phyloP scores from a whole-genome alignment of 2,888 invertebrate genomes.

The Thera britannica region DNA sequence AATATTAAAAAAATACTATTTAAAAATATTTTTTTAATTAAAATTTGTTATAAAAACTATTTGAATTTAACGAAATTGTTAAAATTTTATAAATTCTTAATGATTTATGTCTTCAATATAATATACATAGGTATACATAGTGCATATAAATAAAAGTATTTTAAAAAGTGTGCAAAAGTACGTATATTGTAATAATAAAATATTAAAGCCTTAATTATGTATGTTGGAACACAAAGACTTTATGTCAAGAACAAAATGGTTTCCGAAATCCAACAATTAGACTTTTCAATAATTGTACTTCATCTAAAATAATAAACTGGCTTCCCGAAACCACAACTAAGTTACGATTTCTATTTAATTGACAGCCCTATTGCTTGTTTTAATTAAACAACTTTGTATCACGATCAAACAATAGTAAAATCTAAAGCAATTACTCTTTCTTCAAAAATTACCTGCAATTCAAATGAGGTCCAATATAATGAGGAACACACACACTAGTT shows the following conservation, averaged over 20 bases:
- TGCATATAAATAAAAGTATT: too few species aligned
- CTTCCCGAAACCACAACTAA: background rate
- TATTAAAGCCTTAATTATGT: background rate
- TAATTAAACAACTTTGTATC: slow-evolving; percentile 9
- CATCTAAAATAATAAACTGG: background rate
- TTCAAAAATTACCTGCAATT: slow-evolving; percentile 17
- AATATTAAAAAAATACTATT: too few species aligned
- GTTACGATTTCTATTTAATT: slow-evolving; percentile 3
- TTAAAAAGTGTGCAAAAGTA: too few species aligned
- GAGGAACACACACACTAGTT: slow-evolving; percentile 27
- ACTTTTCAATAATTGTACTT: background rate
- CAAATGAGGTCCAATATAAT: slow-evolving; percentile 22
- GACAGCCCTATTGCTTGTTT: slow-evolving; percentile 4
- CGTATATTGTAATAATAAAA: background rate
- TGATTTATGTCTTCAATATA: too few species aligned
- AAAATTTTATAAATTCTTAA: too few species aligned
- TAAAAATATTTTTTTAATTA: too few species aligned
- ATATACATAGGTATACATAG: too few species aligned
- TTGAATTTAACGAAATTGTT: too few species aligned
- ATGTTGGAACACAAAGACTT: too few species aligned
- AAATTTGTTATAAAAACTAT: too few species aligned
- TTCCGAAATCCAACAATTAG: background rate
- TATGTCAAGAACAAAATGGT: background rate
- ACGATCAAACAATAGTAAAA: slow-evolving; percentile 3
- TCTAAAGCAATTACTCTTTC: background rate